These are phyloP conservation scores for Drosophila saltans DNA, from an alignment of 1,140 invertebrate genomes.

Conservation along the genomic window DNA sequence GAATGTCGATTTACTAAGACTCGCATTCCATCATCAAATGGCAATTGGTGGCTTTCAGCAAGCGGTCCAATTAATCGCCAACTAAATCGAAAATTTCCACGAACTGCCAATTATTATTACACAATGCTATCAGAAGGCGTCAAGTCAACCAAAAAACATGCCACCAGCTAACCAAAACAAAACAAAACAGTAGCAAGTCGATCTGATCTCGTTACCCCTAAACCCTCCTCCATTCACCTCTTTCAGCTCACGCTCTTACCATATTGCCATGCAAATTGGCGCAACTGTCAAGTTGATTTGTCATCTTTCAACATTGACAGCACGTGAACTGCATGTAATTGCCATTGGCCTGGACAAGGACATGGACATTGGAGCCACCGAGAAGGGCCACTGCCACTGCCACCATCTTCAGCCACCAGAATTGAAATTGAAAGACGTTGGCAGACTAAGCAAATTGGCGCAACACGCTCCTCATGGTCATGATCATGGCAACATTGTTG, in stretches of 20 bases:
- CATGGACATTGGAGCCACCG: conserved; percentile 22
- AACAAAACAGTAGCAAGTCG: conserved; percentile 4
- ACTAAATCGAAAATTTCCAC: conserved; percentile 71
- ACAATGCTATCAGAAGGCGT: conserved; percentile 49
- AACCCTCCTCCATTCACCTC: too few species aligned
- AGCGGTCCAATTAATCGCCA: conserved; percentile 70
- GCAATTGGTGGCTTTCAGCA: conserved; percentile 8
- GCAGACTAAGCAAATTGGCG: conserved; percentile 76
- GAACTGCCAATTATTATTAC: conserved; percentile 81
- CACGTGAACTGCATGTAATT: conserved; percentile 78
- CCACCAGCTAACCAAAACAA: not conserved
- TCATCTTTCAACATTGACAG: conserved; percentile 81
- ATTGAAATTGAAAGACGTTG: conserved; percentile 66
- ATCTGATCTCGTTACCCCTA: conserved; percentile 30
- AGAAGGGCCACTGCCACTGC: conserved; percentile 23
- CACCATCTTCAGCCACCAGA: conserved; percentile 41
- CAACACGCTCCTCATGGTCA: conserved; percentile 60
- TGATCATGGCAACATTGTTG: conserved; percentile 14
- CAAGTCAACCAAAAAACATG: conserved; percentile 52
- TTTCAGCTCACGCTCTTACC: conserved; percentile 40
- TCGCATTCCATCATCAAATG: conserved; percentile 30
- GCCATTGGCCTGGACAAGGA: conserved; percentile 49
- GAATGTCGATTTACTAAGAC: conserved; percentile 27
- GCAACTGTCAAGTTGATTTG: conserved; percentile 78
- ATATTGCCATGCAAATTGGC: conserved; percentile 76